Conservation (phyloP, 53 echinoderm and acorn worm genomes). For the Hippasteria phrygiana region DNA sequence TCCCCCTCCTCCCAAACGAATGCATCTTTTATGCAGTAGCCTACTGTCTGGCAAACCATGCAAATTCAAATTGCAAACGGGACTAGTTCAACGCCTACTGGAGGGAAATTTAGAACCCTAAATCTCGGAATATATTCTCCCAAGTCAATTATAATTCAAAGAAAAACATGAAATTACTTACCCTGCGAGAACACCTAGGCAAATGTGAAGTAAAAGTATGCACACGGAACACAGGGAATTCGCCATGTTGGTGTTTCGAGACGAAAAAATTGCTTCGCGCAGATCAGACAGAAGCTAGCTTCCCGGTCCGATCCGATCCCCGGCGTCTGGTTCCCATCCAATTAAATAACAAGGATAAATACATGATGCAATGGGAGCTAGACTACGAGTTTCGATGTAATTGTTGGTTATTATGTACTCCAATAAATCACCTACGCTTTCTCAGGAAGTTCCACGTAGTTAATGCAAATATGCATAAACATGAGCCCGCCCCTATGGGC, state of each 20-base stretch:
- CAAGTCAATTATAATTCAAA: background rate
- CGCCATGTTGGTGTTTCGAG: slow-evolving; percentile 78
- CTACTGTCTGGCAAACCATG: too few species aligned
- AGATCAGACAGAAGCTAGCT: background rate
- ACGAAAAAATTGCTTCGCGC: too few species aligned
- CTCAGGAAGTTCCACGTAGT: slow-evolving; percentile 39
- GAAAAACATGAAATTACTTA: slow-evolving; percentile 43
- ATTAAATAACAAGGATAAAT: background rate
- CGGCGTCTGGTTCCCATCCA: background rate
- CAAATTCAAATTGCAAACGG: too few species aligned
- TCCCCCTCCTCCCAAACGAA: too few species aligned
- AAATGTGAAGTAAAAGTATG: slow-evolving; percentile 85
- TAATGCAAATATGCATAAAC: background rate
- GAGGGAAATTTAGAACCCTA: background rate
- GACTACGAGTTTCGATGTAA: background rate
- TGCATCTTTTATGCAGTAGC: too few species aligned
- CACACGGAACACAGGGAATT: slow-evolving; percentile 72
- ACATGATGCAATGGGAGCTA: background rate
- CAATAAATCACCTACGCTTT: background rate
- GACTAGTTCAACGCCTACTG: too few species aligned
- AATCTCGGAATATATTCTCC: background rate
- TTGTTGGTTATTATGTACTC: slow-evolving; percentile 31
- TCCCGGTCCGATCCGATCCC: background rate
- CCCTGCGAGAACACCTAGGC: slow-evolving; percentile 87
- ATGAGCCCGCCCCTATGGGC: too few species aligned